Base-by-base conservation (phyloP, 1,140 invertebrate genomes). In the Paraescarpia echinospica region DNA sequence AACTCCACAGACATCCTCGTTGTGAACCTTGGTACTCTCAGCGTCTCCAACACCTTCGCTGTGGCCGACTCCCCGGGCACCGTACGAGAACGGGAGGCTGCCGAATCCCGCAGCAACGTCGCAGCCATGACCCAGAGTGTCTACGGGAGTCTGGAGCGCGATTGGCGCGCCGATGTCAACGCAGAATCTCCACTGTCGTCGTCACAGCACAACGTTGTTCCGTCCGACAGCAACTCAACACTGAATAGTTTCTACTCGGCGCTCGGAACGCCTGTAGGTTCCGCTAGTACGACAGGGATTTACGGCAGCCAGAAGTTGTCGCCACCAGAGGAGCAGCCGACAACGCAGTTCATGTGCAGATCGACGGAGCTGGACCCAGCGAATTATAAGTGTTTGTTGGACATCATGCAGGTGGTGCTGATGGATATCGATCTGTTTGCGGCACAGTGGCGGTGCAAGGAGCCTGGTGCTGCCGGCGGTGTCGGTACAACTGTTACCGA, bases 341-440 rank as follows among this genome's bases (percentile, higher is more conserved):
- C 4, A 41, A 12, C 41, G 12, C 41, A 6, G 41, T 41, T 41
- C 41, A 12, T 41, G 41, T 41, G 41, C 12, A 12, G 41, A 6
- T 14, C 89, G 8, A 22, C 90, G 12, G 90, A 31, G 35, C 90
- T 31, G 4, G 34, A 33, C 41, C 34, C 48, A 48, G 92, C 93
- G 2, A 88, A 93, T 51, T 89, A 94, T 89, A 35, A 34, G 33
- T 96, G 97, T 94, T 94, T 98, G 22, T 94, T 98, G 9, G 98
- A 98, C 95, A 97, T 98, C 0, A 98, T 98, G 97, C 96, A 96
- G 91, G 96, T 98, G 1, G 97, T 98, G 93, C 95, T 99, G 59
- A 97, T 97, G 6, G 98, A 98, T 94, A 98, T 98, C 97, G 98
- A 98, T 95, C 96, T 98, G 1, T 98, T 97, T 93, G 97, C 98